Evolutionary conservation across 2,888 invertebrate genomes (phyloP).

Genomic region (Andrena marginata): DNA sequence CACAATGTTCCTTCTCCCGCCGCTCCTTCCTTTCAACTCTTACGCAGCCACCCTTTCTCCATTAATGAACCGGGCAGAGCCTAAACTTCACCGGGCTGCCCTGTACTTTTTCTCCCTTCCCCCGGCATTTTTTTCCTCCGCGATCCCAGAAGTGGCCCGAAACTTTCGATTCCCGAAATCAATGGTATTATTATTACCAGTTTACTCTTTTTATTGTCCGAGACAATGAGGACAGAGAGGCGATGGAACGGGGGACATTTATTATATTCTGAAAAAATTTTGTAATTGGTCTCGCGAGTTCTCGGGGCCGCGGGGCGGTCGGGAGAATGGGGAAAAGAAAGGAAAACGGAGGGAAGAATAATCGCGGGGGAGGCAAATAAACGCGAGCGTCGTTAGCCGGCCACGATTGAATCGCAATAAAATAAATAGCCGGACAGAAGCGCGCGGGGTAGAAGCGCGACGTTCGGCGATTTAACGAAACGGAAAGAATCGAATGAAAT

Average conservation of each 20-base stretch:
- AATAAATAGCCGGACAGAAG: constrained; percentile 38
- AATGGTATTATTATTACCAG: constrained; percentile 75
- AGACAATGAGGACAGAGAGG: constrained; percentile 52
- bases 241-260: constrained; percentile 28
- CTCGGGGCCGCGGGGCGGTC: background rate
- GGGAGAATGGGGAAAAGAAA: constrained; percentile 25
- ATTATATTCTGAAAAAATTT: constrained; percentile 56
- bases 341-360: constrained; percentile 29
- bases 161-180: constrained; percentile 74
- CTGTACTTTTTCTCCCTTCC: constrained; percentile 51
- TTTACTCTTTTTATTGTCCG: constrained; percentile 68
- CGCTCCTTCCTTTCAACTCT: constrained; percentile 66
- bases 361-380: constrained; percentile 14
- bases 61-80: constrained; percentile 78
- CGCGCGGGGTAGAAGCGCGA: constrained; percentile 6
- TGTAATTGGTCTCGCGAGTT: constrained; percentile 61
- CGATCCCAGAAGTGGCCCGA: constrained; percentile 72
- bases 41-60: constrained; percentile 72
- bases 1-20: constrained; percentile 12
- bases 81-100: constrained; percentile 71
- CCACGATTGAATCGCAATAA: constrained; percentile 54
- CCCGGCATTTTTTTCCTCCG: constrained; percentile 35
- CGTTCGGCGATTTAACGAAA: constrained; percentile 53
- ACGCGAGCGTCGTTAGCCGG: constrained; percentile 45
- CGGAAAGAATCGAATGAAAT: constrained; percentile 54